Conservation (phyloP, 2,113 vertebrate species). For the Amia ocellicauda region DNA sequence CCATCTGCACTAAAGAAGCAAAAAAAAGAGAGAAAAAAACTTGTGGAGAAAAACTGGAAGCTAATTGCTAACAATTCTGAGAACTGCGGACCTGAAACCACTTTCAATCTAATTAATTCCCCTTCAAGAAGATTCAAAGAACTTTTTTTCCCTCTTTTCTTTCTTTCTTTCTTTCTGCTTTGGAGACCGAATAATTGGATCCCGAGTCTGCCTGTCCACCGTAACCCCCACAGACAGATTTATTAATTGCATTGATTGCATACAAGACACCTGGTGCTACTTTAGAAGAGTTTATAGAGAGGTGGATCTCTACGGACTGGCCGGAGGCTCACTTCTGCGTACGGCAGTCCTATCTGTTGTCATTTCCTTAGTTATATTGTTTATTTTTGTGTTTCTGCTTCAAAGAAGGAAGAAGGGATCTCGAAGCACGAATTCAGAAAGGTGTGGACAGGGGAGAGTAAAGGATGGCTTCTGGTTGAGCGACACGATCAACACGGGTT, state of each 20-base stretch:
- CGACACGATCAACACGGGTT: too few species aligned
- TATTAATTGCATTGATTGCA: constrained; percentile 29
- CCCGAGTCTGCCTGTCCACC: constrained; percentile 33
- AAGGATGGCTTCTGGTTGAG: too few species aligned
- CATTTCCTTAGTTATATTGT: too few species aligned
- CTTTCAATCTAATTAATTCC: constrained; percentile 45
- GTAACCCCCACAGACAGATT: constrained; percentile 30
- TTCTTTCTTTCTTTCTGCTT: constrained; percentile 30
- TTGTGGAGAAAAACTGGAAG: constrained; percentile 23
- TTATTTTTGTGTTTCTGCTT: too few species aligned
- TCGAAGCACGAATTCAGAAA: too few species aligned
- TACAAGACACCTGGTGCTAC: constrained; percentile 37
- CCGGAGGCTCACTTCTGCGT: too few species aligned
- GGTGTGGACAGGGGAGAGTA: too few species aligned
- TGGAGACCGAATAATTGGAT: constrained; percentile 45
- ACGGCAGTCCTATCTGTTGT: too few species aligned
- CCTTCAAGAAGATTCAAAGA: constrained; percentile 38
- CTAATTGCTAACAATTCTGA: constrained; percentile 39
- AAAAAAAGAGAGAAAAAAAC: too few species aligned
- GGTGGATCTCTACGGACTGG: too few species aligned
- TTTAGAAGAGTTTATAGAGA: constrained; percentile 24
- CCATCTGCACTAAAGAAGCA: too few species aligned
- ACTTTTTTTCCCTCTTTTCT: constrained; percentile 25
- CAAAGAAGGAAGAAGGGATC: too few species aligned
- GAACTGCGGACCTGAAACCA: constrained; percentile 37